Conservation (phyloP, 2,797 vertebrate species). For the Sardinella longiceps region DNA sequence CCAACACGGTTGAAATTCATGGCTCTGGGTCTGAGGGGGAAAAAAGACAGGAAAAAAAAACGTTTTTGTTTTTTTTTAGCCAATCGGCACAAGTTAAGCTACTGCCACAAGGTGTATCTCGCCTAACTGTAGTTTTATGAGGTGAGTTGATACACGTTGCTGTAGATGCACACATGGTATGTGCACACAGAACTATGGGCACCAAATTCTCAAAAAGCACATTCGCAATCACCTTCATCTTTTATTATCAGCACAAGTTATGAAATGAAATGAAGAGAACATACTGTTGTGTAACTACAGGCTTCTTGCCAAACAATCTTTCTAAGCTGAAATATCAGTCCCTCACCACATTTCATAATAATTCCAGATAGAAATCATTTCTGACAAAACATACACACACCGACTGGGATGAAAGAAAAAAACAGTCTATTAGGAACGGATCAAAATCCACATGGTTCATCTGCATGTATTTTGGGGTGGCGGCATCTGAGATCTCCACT, state of each 20-base stretch:
- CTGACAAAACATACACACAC: neutral
- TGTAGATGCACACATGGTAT: neutral
- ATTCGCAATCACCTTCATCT: neutral
- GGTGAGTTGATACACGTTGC: neutral
- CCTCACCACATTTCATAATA: neutral
- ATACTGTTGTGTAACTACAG: neutral
- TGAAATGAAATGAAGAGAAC: neutral
- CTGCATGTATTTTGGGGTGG: conserved; percentile 19
- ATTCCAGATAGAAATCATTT: neutral
- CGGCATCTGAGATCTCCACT: conserved; percentile 7
- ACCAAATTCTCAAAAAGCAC: neutral
- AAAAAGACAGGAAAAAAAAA: neutral
- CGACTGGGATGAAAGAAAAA: neutral
- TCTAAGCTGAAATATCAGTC: neutral
- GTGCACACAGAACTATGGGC: neutral
- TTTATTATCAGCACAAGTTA: neutral
- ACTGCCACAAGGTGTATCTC: neutral
- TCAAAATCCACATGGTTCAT: conserved; percentile 19
- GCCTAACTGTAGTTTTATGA: neutral
- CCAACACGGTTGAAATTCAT: neutral
- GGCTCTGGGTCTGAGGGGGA: neutral
- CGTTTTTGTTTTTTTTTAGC: neutral
- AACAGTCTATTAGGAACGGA: neutral
- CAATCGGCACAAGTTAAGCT: neutral
- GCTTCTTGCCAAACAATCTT: neutral